Evolutionary conservation across 2,113 vertebrate species (phyloP).

Genomic region (Suricata suricatta): DNA sequence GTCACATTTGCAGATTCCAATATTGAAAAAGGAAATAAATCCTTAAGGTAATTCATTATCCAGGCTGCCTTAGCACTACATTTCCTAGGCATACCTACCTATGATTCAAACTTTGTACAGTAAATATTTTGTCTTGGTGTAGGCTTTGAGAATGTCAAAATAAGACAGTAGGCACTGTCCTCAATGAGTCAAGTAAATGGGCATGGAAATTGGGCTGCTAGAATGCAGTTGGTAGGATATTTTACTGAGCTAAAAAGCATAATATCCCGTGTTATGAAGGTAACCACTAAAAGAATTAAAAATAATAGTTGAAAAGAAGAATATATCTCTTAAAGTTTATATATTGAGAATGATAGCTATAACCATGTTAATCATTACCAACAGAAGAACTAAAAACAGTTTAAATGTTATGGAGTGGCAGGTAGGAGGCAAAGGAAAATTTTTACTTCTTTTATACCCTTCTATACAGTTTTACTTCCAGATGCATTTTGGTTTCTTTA

Average conservation of each 20-base stretch:
- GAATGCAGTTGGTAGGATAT: background rate
- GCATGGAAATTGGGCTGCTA: background rate
- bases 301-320: background rate
- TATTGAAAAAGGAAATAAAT: background rate
- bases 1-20: background rate
- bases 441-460: background rate
- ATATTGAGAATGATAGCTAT: background rate
- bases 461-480: background rate
- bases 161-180: background rate
- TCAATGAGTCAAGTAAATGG: background rate
- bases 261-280: background rate
- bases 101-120: background rate
- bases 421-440: background rate
- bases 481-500: slow-evolving; percentile 14
- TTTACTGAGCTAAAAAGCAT: background rate
- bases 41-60: slow-evolving; percentile 16
- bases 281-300: background rate
- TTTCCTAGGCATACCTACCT: background rate
- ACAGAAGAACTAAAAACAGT: slow-evolving; percentile 19
- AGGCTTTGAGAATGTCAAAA: background rate
- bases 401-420: background rate
- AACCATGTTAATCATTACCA: background rate
- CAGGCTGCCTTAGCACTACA: background rate
- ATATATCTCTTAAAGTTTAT: background rate
- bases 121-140: background rate